Base-by-base conservation (phyloP, 1,140 invertebrate species). In the Procambarus virginalis region DNA sequence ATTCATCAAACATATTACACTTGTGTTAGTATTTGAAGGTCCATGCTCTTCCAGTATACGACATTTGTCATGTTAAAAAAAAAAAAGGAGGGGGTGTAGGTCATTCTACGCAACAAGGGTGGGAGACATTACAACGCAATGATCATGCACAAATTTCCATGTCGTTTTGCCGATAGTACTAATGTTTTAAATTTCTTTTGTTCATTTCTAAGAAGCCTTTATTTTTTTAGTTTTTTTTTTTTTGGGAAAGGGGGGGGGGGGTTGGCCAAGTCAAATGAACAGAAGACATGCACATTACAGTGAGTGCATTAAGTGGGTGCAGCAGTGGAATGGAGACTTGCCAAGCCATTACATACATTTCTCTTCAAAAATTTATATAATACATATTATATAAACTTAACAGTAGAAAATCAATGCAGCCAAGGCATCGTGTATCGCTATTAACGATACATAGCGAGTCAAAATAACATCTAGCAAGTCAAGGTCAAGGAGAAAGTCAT, bases 281-380 rank as follows among this genome's bases (percentile, higher is more conserved):
- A 70, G 34, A 75, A 73, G 51, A 78, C 73, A 86, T 86, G 84
- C 84, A 86, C 49, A 34, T 46, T 58, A 60, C 48, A 77, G 51
- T 78, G 22, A 86, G 84, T 86, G 84, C 75, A 58, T 76, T 55
- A 12, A 51, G 51, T 55, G 84, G 84, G 75, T 75, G 84, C 76
- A 58, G 73, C 22, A 58, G 49, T 51, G 73, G 75, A 78, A 46
- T 20, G 70, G 49, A 68, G 22, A 60, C 60, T 78, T 58, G 84
- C 70, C 75, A 77, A 78, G 84, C 34, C 84, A 77, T 76, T 64
- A 10, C n/a, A 12, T 55, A 55, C 51, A 55, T 55, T 34, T 34
- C 34, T 1, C 34, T 34, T 34, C 34, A 34, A 34, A 34, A 34
- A 34, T 34, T 34, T 34, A 34, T 34, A 34, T 34, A 34, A 34